Conservation (phyloP, 2,888 invertebrate species). For the Conistra vaccinii region DNA sequence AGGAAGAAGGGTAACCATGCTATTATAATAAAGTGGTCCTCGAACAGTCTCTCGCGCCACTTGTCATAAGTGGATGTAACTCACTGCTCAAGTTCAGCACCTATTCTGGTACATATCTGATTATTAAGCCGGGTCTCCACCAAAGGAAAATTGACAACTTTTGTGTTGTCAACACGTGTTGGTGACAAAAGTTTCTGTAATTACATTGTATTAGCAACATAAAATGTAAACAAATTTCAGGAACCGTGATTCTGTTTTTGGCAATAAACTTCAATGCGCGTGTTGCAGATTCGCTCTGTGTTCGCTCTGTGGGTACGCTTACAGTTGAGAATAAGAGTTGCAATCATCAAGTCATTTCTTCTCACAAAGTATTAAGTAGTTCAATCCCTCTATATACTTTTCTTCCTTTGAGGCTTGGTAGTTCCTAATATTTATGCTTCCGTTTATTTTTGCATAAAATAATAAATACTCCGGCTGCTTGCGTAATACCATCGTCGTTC, state of each 20-base stretch:
- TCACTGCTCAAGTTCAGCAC: background rate
- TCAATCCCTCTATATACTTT: too few species aligned
- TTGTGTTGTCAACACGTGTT: too few species aligned
- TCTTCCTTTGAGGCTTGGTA: too few species aligned
- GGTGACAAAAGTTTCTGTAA: background rate
- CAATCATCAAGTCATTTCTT: background rate
- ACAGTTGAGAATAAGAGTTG: background rate
- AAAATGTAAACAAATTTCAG: too few species aligned
- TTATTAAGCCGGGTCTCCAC: too few species aligned
- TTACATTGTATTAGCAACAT: background rate
- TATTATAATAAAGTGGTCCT: slow-evolving; percentile 7
- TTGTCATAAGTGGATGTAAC: slow-evolving; percentile 14
- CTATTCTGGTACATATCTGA: too few species aligned
- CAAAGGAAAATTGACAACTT: too few species aligned
- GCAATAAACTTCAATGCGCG: background rate
- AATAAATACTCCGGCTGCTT: too few species aligned
- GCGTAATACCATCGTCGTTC: too few species aligned
- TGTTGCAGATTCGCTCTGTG: background rate
- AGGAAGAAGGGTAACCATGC: slow-evolving; percentile 11
- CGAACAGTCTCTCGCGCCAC: background rate
- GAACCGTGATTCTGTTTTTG: background rate
- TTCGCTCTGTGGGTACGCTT: background rate
- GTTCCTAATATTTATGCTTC: too few species aligned
- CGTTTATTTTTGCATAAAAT: too few species aligned
- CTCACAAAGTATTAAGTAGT: too few species aligned